Conservation (phyloP, 2,113 vertebrate genomes). For the Ornithorhynchus anatinus region DNA sequence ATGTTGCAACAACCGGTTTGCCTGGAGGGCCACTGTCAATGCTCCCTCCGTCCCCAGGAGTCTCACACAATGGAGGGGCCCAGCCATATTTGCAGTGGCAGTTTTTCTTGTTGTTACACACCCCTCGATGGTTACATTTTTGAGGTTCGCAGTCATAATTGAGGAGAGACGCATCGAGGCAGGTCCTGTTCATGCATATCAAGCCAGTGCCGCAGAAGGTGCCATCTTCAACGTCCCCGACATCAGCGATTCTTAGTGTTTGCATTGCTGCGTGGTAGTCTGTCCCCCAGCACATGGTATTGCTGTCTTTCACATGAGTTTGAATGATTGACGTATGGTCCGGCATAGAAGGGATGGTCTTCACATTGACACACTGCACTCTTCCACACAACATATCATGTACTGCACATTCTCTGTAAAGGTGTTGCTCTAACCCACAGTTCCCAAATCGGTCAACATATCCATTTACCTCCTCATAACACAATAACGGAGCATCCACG, state of each 20-base stretch:
- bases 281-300: constrained; percentile 10
- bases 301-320: fast-evolving
- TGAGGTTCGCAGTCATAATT: fast-evolving
- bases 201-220: neutral
- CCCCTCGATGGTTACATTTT: constrained; percentile 33
- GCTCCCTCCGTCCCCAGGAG: constrained; percentile 43
- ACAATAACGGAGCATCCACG: neutral
- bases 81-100: constrained; percentile 61
- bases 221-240: neutral
- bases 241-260: neutral
- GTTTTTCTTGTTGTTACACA: constrained; percentile 48
- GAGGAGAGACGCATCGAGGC: neutral
- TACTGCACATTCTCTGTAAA: constrained; percentile 25
- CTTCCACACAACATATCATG: constrained; percentile 15
- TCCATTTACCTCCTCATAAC: constrained; percentile 54
- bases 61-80: constrained; percentile 42
- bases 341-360: neutral
- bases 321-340: neutral
- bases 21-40: constrained; percentile 44
- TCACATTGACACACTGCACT: neutral
- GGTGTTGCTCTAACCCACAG: constrained; percentile 13
- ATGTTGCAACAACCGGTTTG: neutral
- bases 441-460: constrained; percentile 56
- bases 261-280: neutral
- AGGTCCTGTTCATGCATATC: constrained; percentile 8